Conservation (phyloP, 2,113 vertebrate genomes). For the Atlantisia rogersi region DNA sequence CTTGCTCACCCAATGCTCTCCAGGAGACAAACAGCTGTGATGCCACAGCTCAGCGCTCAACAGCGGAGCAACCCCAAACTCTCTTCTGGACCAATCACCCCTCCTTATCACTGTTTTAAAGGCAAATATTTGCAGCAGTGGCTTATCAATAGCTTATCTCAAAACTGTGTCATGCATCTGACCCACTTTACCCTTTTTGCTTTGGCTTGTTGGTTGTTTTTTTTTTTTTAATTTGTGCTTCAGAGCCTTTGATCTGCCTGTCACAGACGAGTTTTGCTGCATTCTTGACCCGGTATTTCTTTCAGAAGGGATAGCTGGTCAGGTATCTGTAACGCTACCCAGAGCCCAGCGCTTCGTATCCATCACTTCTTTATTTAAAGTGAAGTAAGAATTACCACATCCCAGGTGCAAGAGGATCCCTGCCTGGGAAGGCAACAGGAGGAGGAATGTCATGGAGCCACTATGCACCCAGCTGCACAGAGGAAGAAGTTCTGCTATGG, state of each 20-base stretch:
- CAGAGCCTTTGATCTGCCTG: background rate
- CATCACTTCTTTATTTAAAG: background rate
- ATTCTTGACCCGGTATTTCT: conserved; percentile 20
- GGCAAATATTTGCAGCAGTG: conserved; percentile 11
- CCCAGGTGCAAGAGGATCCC: background rate
- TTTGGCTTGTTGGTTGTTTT: background rate
- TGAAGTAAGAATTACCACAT: background rate
- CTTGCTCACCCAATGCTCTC: accelerated
- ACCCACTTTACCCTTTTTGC: background rate
- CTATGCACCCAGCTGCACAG: background rate
- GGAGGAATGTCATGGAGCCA: accelerated
- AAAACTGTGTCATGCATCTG: background rate
- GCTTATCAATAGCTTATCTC: conserved; percentile 52
- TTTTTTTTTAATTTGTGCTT: background rate
- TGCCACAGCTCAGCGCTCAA: background rate
- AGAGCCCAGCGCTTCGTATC: background rate
- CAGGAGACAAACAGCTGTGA: accelerated
- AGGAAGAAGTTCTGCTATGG: background rate
- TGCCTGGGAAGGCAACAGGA: background rate
- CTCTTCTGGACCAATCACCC: background rate
- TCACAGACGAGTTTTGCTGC: background rate
- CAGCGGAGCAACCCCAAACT: background rate
- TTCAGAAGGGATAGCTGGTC: background rate
- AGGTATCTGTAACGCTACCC: background rate
- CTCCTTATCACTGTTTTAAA: background rate